A percentile compares a stretch with the other conserved stretches of the same genome.
Conservation (phyloP, 2,888 invertebrate species). For the Rutpela maculata region DNA sequence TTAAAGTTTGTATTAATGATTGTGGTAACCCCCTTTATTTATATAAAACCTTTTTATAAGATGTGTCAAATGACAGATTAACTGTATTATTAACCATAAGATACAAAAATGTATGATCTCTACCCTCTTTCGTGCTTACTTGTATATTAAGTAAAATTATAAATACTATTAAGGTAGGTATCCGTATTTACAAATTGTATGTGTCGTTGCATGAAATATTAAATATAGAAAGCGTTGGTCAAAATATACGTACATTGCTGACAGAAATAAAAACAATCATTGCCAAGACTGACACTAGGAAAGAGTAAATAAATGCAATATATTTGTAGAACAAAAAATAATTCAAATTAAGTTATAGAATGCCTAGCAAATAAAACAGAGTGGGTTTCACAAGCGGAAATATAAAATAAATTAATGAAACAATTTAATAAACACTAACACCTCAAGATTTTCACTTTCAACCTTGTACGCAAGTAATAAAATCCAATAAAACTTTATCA, state of each 20-base stretch:
- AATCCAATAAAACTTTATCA: slow-evolving; percentile 7
- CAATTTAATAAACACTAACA: not conserved
- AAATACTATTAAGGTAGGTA: too few species aligned
- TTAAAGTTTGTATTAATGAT: too few species aligned
- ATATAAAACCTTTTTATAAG: too few species aligned
- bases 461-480: not conserved
- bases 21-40: too few species aligned
- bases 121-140: too few species aligned
- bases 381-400: not conserved
- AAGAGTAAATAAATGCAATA: not conserved
- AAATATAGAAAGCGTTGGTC: slow-evolving; percentile 1
- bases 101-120: too few species aligned
- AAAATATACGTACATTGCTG: not conserved
- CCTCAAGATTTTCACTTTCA: slow-evolving; percentile 2
- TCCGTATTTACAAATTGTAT: not conserved
- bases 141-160: too few species aligned
- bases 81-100: too few species aligned
- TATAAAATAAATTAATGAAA: slow-evolving; percentile 1
- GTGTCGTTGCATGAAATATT: not conserved
- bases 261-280: not conserved
- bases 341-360: not conserved
- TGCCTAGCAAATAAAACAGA: not conserved
- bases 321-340: not conserved
- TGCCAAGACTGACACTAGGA: not conserved
- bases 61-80: too few species aligned